Percentiles rank a stretch among this genome's conserved stretches.
Conservation (phyloP, 2,113 vertebrate genomes). For the Triplophysa rosa region DNA sequence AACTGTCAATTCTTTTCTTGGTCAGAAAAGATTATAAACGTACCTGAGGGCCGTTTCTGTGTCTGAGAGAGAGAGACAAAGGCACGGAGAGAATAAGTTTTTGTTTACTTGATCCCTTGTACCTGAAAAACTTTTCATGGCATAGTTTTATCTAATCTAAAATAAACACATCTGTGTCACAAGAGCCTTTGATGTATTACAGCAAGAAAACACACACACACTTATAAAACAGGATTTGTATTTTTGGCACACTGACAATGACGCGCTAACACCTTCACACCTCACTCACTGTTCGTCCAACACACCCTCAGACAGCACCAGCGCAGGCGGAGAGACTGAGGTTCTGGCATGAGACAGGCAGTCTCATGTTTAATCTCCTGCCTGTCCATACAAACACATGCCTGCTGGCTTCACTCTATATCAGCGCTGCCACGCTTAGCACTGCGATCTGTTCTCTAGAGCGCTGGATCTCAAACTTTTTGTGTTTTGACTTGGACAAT, state of each 20-base stretch:
- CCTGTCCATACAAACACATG: conserved; percentile 47
- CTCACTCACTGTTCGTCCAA: conserved; percentile 15
- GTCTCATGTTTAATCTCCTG: conserved; percentile 62
- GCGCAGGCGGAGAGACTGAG: conserved; percentile 8
- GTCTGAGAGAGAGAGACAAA: neutral
- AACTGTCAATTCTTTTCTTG: neutral
- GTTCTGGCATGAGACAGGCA: conserved; percentile 60
- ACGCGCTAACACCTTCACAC: conserved; percentile 27
- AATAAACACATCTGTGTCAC: too few species aligned
- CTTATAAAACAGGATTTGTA: neutral
- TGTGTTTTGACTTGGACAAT: too few species aligned
- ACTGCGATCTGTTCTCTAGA: neutral
- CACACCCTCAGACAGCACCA: conserved; percentile 24
- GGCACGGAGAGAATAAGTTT: neutral
- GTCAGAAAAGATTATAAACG: neutral
- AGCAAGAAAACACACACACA: neutral
- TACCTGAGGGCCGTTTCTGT: neutral
- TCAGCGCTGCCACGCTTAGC: neutral
- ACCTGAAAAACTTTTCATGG: conserved; percentile 28
- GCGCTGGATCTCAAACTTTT: neutral
- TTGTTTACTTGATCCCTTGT: neutral
- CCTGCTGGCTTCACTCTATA: conserved; percentile 9
- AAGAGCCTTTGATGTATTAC: neutral
- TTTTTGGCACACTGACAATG: conserved; percentile 16
- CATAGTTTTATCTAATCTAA: neutral